phyloP scores from a whole-genome alignment of 1,140 invertebrate genomes.

The Drosophila seguyi region DNA sequence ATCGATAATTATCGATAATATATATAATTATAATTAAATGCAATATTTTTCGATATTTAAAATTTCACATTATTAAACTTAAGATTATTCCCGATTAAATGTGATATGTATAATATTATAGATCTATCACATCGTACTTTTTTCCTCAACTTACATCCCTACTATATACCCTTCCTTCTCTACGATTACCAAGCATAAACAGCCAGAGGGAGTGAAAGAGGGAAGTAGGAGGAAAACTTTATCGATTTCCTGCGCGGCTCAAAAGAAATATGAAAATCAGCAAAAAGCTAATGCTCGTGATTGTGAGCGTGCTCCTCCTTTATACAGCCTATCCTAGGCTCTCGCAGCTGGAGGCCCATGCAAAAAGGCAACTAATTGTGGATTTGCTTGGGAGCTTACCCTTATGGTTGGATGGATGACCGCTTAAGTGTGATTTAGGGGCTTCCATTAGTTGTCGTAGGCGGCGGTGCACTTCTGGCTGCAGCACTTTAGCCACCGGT shows the following conservation, averaged over 20 bases:
- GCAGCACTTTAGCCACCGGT: constrained; percentile 31
- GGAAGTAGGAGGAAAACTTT: constrained; percentile 1
- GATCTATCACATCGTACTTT: not conserved
- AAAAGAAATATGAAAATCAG: constrained; percentile 49
- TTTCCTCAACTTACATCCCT: not conserved
- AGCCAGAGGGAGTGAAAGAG: not conserved
- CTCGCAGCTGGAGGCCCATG: constrained; percentile 6
- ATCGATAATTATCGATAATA: too few relatives aligned
- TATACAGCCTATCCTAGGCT: not conserved
- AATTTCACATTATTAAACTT: too few relatives aligned
- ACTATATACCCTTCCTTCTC: not conserved
- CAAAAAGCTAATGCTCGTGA: constrained; percentile 37
- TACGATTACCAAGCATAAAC: not conserved
- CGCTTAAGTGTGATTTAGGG: constrained; percentile 51
- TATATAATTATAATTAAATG: too few relatives aligned
- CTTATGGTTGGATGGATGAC: constrained; percentile 26
- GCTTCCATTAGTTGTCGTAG: constrained; percentile 23
- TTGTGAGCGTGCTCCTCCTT: constrained; percentile 12
- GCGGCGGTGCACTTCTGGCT: constrained; percentile 25
- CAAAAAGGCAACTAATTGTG: constrained; percentile 46
- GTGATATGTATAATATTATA: too few relatives aligned
- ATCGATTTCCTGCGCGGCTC: constrained; percentile 29
- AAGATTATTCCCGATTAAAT: not conserved
- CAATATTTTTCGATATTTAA: too few relatives aligned
- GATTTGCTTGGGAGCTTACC: constrained; percentile 32